Evolutionary conservation across 2,888 invertebrate genomes (phyloP), one percentile per base, ranked within the genome.

Genomic region (Palloptera scutellata): DNA sequence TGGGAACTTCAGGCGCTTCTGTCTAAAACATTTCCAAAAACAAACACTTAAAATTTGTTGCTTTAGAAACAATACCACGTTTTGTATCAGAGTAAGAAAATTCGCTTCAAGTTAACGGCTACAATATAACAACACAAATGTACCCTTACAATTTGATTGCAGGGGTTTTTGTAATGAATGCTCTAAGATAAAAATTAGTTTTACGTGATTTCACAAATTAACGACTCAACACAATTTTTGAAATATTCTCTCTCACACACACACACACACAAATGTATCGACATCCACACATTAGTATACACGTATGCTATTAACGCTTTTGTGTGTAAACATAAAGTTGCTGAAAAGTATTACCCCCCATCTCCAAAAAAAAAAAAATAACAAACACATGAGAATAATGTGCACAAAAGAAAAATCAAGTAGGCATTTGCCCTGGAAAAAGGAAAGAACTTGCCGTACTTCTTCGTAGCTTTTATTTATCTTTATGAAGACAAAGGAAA

Each of bases 151-250:
- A 30, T 6, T 30, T 30, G 3, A 30, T 30, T 30, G 30, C 30
- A 30, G 30, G 30, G 57, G 54, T 12, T 15, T 19, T 55, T 48
- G 57, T 64, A 64, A 64, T 64, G 64, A 64, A 64, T 57, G 58
- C 59, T 20, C 59, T 41, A 15, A 59, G 64, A 64, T 59, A 64
- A 64, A 59, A 30, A 61, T 66, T 61, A 48, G 59, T 55, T 61
- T 51, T 66, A 66, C 66, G 66, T 66, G 66, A 66, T 66, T 66
- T 61, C 66, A 66, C 66, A 66, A 66, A 57, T 61, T 61, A 66
- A 61, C 66, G 61, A 61, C 66, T 66, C 66, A 55, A 66, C 61
- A 52, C 61, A 20, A 51, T 51, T 45, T 19, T 51, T 48, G 40
- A 48, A 63, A 57, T 57, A 57, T 19, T 15, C 40, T 54, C 11